phyloP scores from a whole-genome alignment of 2,797 vertebrate species.

The Syngnathus rostellatus region DNA sequence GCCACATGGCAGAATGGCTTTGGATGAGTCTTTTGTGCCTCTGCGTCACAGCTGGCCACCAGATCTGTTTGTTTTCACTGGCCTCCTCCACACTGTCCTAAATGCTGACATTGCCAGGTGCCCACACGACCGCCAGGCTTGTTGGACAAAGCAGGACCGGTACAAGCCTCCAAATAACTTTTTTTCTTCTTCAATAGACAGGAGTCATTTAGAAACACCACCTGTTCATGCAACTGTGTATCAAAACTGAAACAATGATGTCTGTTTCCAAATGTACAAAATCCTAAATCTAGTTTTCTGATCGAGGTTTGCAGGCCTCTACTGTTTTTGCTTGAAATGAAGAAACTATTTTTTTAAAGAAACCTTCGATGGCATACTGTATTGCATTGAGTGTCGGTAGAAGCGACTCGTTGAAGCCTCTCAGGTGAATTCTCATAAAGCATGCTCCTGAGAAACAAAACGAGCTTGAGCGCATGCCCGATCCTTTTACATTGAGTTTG shows the following conservation, averaged over 20 bases:
- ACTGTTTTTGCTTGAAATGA: slow-evolving; percentile 36
- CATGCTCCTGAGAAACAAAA: slow-evolving; percentile 55
- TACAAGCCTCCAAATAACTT: background rate
- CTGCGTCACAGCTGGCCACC: background rate
- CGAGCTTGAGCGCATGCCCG: slow-evolving; percentile 61
- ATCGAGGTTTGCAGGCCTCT: slow-evolving; percentile 30
- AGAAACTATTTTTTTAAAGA: slow-evolving; percentile 54
- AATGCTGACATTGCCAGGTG: background rate
- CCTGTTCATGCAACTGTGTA: background rate
- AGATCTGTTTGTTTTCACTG: background rate
- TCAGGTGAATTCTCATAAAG: slow-evolving; percentile 69
- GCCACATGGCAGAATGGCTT: background rate
- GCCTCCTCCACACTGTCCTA: slow-evolving; percentile 1
- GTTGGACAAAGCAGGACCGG: background rate
- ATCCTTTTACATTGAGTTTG: slow-evolving; percentile 44
- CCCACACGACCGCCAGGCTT: background rate
- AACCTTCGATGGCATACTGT: slow-evolving; percentile 31
- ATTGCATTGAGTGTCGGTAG: slow-evolving; percentile 44
- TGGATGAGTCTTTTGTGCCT: slow-evolving; percentile 2
- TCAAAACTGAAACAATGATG: slow-evolving; percentile 22
- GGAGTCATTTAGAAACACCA: background rate
- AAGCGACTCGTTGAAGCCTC: slow-evolving; percentile 57
- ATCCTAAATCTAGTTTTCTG: slow-evolving; percentile 39
- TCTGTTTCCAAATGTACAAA: slow-evolving; percentile 28
- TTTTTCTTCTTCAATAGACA: background rate